These are phyloP conservation scores for Ara ararauna DNA, from an alignment of 2,797 vertebrate genomes.

Conservation along the genomic window DNA sequence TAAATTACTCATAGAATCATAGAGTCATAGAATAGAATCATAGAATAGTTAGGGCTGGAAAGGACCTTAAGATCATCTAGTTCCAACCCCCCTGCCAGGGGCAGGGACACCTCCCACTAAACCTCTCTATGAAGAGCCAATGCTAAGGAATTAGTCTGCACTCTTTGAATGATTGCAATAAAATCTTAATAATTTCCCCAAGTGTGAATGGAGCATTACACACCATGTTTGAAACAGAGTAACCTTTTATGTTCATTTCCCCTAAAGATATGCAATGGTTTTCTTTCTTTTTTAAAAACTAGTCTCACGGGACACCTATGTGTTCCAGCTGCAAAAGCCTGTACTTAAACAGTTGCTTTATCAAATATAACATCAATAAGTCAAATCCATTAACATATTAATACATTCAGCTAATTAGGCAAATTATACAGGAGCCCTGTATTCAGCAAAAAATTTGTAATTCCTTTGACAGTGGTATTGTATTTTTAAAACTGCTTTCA, in stretches of 20 bases:
- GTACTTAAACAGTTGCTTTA: slow-evolving; percentile 37
- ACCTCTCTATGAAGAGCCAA: background rate
- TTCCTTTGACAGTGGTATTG: background rate
- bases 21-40: no score
- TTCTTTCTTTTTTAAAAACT: background rate
- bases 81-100: no score
- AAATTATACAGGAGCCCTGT: background rate
- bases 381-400: slow-evolving; percentile 31
- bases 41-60: no score
- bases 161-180: background rate
- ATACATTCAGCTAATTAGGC: slow-evolving; percentile 11
- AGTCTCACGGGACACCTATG: background rate
- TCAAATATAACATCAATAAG: slow-evolving; percentile 48
- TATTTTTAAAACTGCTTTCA: background rate
- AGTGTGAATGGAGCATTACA: background rate
- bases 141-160: background rate
- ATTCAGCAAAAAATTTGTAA: slow-evolving; percentile 30
- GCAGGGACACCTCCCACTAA: no score
- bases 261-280: background rate
- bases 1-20: background rate
- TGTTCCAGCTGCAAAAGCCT: slow-evolving; percentile 10
- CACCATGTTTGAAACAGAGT: background rate
- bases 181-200: background rate
- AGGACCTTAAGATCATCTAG: no score
- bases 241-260: background rate